Evolutionary conservation across 2,888 invertebrate genomes (phyloP).

Genomic region (Agrotis clavis): DNA sequence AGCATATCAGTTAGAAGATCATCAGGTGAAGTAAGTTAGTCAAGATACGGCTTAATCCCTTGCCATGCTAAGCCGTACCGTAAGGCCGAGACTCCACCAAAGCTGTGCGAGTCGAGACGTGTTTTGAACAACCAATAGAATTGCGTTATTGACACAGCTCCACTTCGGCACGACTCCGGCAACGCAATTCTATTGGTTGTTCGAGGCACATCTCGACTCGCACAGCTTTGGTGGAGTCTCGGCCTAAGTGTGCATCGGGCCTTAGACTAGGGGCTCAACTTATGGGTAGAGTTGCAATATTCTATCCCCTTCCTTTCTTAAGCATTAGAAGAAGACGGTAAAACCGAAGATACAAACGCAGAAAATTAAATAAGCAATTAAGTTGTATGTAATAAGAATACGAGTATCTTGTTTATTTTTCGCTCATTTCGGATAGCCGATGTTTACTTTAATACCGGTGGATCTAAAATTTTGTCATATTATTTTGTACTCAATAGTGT

Average conservation of each 20-base stretch:
- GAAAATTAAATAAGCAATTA: slow-evolving; percentile 61
- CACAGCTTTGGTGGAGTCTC: too few species aligned
- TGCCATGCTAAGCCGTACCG: too few species aligned
- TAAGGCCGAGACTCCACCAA: too few species aligned
- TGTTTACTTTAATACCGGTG: slow-evolving; percentile 15
- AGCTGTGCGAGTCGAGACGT: too few species aligned
- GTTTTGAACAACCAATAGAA: too few species aligned
- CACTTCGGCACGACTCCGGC: too few species aligned
- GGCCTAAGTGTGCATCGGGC: slow-evolving; percentile 4
- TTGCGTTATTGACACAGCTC: too few species aligned
- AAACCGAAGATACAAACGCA: slow-evolving; percentile 35
- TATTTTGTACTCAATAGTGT: slow-evolving; percentile 1
- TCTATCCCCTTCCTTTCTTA: slow-evolving; percentile 26
- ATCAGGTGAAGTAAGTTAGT: too few species aligned
- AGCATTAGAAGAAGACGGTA: slow-evolving; percentile 19
- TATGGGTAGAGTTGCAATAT: slow-evolving; percentile 44
- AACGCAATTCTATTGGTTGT: too few species aligned
- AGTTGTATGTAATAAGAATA: slow-evolving; percentile 44
- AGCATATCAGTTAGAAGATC: too few species aligned
- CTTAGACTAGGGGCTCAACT: slow-evolving; percentile 56
- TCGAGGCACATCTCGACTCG: too few species aligned
- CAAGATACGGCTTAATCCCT: too few species aligned
- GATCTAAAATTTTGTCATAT: neutral
- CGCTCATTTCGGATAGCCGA: slow-evolving; percentile 14
- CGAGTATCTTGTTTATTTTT: slow-evolving; percentile 60